Base-by-base conservation (phyloP, 2,888 invertebrate species). In the Drosophila gaucha region DNA sequence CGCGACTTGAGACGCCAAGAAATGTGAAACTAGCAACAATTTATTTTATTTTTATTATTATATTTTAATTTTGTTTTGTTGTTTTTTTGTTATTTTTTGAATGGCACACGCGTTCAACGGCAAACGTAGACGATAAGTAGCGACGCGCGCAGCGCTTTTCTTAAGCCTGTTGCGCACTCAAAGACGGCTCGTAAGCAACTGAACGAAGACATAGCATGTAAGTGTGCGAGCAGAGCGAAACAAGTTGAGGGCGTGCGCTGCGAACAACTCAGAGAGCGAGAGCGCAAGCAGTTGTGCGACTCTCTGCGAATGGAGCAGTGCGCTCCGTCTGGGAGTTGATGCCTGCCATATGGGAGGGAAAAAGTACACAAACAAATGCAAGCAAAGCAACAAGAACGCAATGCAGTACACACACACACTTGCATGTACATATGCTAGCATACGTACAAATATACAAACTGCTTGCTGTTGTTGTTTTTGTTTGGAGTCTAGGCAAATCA, bases 131-230 rank as follows among this genome's bases (percentile, higher is more conserved):
- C 58, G 67, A 63, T 56, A 58, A 60, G 35, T 57, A 62, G 46
- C 49, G 70, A 66, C 75, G 57, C 78, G 72, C 74, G 67, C 66
- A 71, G 62, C 60, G 62, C 59, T 39, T 36, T 63, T 43, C 74
- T 28, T 46, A 72, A 75, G 65, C 65, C 78, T 80, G 82, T 86
- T 83, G 84, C 80, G 80, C 73, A 80, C 89, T 88, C 86, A 78
- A 78, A 82, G 86, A 89, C 87, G 86, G 80, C 88, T 89, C 84
- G 80, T 60, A 89, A 86, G 78, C 83, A 85, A 89, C 89, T 89
- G 78, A 87, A 82, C 78, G 57, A 64, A 78, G 66, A 58, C 59
- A 51, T 20, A 31, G 58, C 59, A 51, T 43, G 16, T 33, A 31
- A 16, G 56, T 58, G 50, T 55, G 56, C 54, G 65, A 62, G 51